Base-by-base conservation (phyloP, 2,797 vertebrate genomes). In the Chelidonichthys spinosus region DNA sequence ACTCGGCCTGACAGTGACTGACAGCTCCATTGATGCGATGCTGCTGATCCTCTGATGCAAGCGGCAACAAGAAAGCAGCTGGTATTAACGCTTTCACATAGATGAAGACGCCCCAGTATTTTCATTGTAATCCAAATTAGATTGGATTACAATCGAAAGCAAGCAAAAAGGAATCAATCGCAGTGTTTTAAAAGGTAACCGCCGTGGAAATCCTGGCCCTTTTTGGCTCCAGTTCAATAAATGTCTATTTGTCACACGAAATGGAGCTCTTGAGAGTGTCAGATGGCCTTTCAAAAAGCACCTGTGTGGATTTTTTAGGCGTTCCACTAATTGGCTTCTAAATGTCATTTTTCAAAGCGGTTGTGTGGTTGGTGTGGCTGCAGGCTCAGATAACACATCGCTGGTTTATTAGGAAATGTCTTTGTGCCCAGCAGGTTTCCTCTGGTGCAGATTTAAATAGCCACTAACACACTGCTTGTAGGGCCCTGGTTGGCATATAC, bases 401-500 rank as follows among this genome's bases (percentile, higher is more conserved):
- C 49, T 60, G 55, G 69, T 65, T 85, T 83, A 84, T 89, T 79
- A 81, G 82, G 79, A 81, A 77, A 78, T 79, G 73, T 54, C 35
- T 61, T 59, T 74, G 46, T 60, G 71, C 62, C 42, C 56, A 68
- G 74, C 69, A 79, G 72, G 72, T 87, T 86, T 82, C 62, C 56
- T 78, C 60, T 74, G 64, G 72, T n/a, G n/a, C 58, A 65, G 78
- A 77, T 79, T 81, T 76, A 80, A 77, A 80, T 56, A 83, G 75
- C 69, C 56, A 66, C 18, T 25, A 79, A 78, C 73, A 72, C 61
- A 54, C 71, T 58, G 71, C 76, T 67, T 42, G 14, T n/a, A 9
- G 64, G 74, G 76, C 74, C 83, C 78, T 76, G 59, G 81, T 86
- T 82, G 68, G 76, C 58, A 71, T 79, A 81, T 78, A 81, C 81